phyloP scores from a whole-genome alignment of 1,140 invertebrate genomes.

The Coboldia fuscipes region DNA sequence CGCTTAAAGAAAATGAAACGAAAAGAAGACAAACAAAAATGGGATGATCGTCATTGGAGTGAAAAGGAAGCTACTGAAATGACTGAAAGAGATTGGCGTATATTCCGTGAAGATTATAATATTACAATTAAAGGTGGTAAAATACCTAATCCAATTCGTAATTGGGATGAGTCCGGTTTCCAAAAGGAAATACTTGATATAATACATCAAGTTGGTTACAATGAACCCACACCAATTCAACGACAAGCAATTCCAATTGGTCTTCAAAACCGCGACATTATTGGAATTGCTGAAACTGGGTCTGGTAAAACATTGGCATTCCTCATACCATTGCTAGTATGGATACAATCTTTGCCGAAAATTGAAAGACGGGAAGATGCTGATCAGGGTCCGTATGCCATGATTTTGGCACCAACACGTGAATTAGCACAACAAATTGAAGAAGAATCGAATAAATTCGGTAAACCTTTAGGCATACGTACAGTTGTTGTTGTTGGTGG shows the following conservation, averaged over 20 bases:
- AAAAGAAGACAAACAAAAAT: conserved; percentile 95
- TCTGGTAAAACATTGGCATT: conserved; percentile 98
- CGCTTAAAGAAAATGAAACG: conserved; percentile 83
- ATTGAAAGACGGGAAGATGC: conserved; percentile 79
- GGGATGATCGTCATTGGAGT: conserved; percentile 98
- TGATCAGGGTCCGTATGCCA: conserved; percentile 96
- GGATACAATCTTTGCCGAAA: conserved; percentile 96
- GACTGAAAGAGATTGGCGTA: conserved; percentile 99
- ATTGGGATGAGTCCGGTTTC: conserved; percentile 88
- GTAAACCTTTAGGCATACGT: conserved; percentile 77
- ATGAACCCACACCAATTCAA: conserved; percentile 98
- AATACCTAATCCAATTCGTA: conserved; percentile 89
- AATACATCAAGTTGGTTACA: conserved; percentile 89
- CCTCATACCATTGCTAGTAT: conserved; percentile 88
- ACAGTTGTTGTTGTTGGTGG: conserved; percentile 98
- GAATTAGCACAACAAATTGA: conserved; percentile 99
- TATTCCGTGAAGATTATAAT: conserved; percentile 98
- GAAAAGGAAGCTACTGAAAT: conserved; percentile 89
- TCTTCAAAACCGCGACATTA: conserved; percentile 95
- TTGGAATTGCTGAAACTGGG: conserved; percentile 97
- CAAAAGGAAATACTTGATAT: conserved; percentile 84
- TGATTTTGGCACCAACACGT: conserved; percentile 95
- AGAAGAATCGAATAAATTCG: conserved; percentile 97
- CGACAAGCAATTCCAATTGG: conserved; percentile 98
- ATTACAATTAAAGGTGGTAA: conserved; percentile 95